phyloP scores from a whole-genome alignment of 2,113 vertebrate species.

The Ophthalmolycus amberensis region DNA sequence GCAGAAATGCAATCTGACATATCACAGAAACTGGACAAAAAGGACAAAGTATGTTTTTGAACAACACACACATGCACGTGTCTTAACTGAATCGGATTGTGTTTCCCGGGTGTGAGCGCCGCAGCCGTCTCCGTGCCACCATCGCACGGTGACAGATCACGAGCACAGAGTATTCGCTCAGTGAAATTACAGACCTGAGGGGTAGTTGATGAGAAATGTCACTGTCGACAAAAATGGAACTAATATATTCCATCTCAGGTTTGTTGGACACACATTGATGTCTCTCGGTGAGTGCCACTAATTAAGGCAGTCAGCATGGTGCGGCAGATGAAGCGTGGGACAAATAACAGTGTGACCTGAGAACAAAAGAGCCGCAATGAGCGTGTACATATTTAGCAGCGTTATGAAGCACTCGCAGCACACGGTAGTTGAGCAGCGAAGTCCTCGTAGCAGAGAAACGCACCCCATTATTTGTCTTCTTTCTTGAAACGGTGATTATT shows the following conservation, averaged over 20 bases:
- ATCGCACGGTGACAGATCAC: constrained; percentile 48
- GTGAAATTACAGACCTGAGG: constrained; percentile 73
- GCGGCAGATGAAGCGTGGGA: constrained; percentile 63
- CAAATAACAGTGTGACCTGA: constrained; percentile 72
- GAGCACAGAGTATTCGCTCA: constrained; percentile 39
- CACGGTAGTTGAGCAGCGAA: constrained; percentile 34
- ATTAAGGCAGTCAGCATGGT: constrained; percentile 71
- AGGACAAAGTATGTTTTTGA: no score
- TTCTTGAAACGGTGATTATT: constrained; percentile 6
- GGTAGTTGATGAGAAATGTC: constrained; percentile 74
- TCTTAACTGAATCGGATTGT: neutral
- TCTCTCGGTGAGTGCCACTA: constrained; percentile 74
- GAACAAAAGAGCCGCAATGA: constrained; percentile 64
- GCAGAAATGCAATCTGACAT: neutral
- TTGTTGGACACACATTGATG: constrained; percentile 76
- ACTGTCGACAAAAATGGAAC: constrained; percentile 75
- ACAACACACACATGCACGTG: neutral
- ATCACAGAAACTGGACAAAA: no score
- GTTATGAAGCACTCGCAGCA: constrained; percentile 12
- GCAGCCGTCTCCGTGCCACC: neutral
- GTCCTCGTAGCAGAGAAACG: constrained; percentile 1
- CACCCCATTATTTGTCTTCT: constrained; percentile 36
- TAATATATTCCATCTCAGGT: constrained; percentile 78
- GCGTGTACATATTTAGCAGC: constrained; percentile 60
- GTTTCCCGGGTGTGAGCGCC: neutral